Evolutionary conservation across 2,113 vertebrate species (phyloP).

Genomic region (Alaudala cheleensis): DNA sequence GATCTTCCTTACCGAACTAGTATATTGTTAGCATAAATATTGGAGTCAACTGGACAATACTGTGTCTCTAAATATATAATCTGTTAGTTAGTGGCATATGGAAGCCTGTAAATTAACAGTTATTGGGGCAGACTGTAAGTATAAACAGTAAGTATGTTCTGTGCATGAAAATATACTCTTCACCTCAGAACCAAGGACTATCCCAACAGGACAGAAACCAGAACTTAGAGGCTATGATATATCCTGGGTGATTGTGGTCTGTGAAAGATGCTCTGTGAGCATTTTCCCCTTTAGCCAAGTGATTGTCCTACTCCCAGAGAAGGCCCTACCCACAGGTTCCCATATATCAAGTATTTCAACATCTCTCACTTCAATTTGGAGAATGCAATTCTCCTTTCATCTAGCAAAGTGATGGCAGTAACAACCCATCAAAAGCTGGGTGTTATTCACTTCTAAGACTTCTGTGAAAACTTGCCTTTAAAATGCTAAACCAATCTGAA

Average conservation of each 20-base stretch:
- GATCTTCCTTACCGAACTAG: neutral
- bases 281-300: neutral
- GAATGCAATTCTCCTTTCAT: neutral
- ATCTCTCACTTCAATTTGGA: neutral
- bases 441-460: neutral
- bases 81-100: neutral
- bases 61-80: neutral
- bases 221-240: neutral
- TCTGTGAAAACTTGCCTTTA: neutral
- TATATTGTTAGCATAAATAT: neutral
- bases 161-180: neutral
- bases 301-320: neutral
- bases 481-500: neutral
- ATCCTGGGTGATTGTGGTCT: neutral
- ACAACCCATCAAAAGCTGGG: neutral
- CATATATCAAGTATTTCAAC: neutral
- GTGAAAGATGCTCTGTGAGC: neutral
- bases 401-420: neutral
- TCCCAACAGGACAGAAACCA: neutral
- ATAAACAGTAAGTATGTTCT: neutral
- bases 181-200: neutral
- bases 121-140: neutral
- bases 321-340: neutral
- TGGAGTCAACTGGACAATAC: neutral
- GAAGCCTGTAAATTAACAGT: neutral